These are phyloP conservation scores for Dexiosoma caninum DNA, from an alignment of 2,888 invertebrate species.

Conservation along the genomic window DNA sequence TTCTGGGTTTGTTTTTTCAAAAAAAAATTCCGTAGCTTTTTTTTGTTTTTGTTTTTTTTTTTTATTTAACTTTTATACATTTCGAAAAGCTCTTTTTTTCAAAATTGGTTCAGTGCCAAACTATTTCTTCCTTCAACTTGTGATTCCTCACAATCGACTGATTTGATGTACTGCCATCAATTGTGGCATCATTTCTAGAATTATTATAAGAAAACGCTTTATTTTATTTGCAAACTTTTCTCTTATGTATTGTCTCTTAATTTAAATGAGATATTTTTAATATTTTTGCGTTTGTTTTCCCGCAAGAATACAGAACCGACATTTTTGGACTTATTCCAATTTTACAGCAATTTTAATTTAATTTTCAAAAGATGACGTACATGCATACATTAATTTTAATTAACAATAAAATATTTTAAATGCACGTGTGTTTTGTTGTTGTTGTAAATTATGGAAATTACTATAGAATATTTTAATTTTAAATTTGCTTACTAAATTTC, in stretches of 20 bases:
- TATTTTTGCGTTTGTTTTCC: slow-evolving; percentile 19
- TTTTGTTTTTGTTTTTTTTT: not conserved
- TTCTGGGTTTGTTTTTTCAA: too few species aligned
- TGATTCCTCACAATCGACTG: not conserved
- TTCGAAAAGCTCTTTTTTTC: not conserved
- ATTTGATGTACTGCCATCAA: not conserved
- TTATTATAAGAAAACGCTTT: not conserved
- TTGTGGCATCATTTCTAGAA: slow-evolving; percentile 10
- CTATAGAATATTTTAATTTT: too few species aligned
- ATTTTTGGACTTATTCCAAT: slow-evolving; percentile 11
- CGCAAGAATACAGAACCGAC: too few species aligned
- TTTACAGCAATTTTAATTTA: not conserved
- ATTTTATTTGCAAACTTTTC: not conserved
- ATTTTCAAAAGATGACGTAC: not conserved
- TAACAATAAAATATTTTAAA: not conserved
- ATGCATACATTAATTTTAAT: not conserved
- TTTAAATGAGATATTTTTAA: not conserved
- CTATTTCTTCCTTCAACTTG: not conserved
- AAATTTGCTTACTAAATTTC: too few species aligned
- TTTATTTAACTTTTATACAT: not conserved
- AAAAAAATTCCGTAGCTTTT: not conserved
- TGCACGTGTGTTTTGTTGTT: too few species aligned
- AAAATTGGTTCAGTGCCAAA: slow-evolving; percentile 1
- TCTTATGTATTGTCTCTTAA: not conserved
- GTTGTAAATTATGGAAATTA: not conserved